These are phyloP conservation scores for Aythya baeri DNA, from an alignment of 2,113 vertebrate species.

Conservation along the genomic window DNA sequence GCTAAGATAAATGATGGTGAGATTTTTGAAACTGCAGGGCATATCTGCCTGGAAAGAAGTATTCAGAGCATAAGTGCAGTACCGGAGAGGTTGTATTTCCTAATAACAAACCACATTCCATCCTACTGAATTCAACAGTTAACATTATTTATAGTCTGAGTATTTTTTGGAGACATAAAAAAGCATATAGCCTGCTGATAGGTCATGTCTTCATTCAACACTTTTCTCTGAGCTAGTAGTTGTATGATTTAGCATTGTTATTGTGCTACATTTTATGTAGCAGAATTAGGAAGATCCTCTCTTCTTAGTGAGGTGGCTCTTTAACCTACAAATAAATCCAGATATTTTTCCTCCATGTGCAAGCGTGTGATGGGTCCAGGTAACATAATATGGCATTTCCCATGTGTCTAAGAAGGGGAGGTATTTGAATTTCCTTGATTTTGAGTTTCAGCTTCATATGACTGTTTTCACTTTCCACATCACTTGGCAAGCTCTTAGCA, in stretches of 20 bases:
- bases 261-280: neutral
- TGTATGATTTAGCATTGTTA: neutral
- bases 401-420: neutral
- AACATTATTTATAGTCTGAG: neutral
- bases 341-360: neutral
- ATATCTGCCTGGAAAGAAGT: neutral
- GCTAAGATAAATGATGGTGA: neutral
- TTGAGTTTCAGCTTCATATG: neutral
- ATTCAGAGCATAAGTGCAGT: neutral
- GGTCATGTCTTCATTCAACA: neutral
- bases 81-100: rapidly evolving
- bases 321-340: neutral
- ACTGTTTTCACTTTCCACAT: neutral
- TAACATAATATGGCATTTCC: neutral
- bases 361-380: neutral
- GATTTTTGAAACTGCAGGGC: neutral
- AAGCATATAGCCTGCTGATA: neutral
- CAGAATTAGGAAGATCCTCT: neutral
- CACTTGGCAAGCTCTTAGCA: neutral
- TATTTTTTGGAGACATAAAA: neutral
- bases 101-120: neutral
- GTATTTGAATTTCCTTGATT: neutral
- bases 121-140: neutral
- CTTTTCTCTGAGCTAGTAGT: neutral
- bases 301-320: neutral